Percentiles rank a stretch among this genome's conserved stretches.
Conservation (phyloP, 2,113 vertebrate species). For the Ailurus styani region DNA sequence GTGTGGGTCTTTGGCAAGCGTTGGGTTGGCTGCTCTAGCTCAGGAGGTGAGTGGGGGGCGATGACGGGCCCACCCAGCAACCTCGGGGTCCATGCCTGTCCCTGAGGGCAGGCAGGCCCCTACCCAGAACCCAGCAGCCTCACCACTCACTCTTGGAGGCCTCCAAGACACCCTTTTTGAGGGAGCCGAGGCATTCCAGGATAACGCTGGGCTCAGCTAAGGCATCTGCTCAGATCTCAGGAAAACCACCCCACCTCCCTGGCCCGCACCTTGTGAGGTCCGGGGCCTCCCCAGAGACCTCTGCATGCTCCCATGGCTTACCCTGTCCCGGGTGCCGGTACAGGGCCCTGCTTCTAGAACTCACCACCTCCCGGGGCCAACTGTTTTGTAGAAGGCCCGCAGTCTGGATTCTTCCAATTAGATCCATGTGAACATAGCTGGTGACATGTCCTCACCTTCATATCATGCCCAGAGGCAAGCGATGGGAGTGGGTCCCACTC, state of each 20-base stretch:
- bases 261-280: not conserved
- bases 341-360: not conserved
- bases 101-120: not conserved
- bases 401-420: not conserved
- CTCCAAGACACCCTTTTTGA: not conserved
- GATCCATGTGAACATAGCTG: not conserved
- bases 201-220: no score
- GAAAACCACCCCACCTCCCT: not conserved
- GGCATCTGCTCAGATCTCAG: not conserved
- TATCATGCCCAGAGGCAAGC: not conserved
- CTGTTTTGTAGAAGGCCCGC: not conserved
- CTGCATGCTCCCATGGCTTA: no score
- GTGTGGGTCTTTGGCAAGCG: not conserved
- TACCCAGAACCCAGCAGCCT: not conserved
- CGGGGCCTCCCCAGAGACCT: no score
- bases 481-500: accelerated
- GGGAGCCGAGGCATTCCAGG: not conserved
- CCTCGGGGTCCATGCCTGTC: not conserved
- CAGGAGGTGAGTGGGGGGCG: not conserved
- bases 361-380: not conserved
- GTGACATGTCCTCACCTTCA: accelerated
- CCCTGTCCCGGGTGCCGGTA: not conserved
- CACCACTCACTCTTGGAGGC: not conserved
- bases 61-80: not conserved
- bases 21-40: not conserved